Evolutionary conservation across 2,113 vertebrate species (phyloP).

Genomic region (Myotis yumanensis): DNA sequence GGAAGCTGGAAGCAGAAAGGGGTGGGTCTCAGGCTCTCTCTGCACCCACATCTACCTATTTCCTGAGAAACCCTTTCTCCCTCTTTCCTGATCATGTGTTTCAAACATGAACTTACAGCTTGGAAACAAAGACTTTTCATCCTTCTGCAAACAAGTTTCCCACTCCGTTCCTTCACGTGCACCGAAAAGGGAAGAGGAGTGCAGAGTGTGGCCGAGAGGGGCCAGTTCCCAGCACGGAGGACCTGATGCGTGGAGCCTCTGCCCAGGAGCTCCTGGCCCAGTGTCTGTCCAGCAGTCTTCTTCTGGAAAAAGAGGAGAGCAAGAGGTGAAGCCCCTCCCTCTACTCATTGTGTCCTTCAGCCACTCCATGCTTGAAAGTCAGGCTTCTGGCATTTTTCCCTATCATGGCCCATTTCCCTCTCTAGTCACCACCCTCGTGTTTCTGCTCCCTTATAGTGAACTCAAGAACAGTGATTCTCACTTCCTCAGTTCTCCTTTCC

Average conservation of each 20-base stretch:
- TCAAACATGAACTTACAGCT: constrained; percentile 63
- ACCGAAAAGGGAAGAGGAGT: background rate
- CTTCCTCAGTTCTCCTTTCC: background rate
- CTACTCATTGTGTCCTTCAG: background rate
- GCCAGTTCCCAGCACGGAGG: background rate
- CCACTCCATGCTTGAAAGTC: background rate
- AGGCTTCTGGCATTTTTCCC: too few species aligned
- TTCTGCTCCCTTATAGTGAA: background rate
- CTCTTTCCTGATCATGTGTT: background rate
- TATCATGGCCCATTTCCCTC: background rate
- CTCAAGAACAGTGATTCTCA: background rate
- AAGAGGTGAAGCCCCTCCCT: constrained; percentile 74
- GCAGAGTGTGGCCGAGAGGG: background rate
- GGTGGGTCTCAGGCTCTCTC: background rate
- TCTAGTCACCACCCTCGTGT: background rate
- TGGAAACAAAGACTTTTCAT: constrained; percentile 59
- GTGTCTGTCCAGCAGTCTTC: constrained; percentile 82
- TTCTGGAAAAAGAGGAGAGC: constrained; percentile 87
- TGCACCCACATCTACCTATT: background rate
- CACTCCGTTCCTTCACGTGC: rapidly evolving
- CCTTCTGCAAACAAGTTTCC: constrained; percentile 40
- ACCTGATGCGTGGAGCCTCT: constrained; percentile 79
- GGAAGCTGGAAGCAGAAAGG: background rate
- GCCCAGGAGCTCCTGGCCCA: constrained; percentile 84
- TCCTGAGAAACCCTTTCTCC: background rate